These are phyloP conservation scores for Centroberyx gerrardi DNA, from an alignment of 2,797 vertebrate species.

Conservation along the genomic window DNA sequence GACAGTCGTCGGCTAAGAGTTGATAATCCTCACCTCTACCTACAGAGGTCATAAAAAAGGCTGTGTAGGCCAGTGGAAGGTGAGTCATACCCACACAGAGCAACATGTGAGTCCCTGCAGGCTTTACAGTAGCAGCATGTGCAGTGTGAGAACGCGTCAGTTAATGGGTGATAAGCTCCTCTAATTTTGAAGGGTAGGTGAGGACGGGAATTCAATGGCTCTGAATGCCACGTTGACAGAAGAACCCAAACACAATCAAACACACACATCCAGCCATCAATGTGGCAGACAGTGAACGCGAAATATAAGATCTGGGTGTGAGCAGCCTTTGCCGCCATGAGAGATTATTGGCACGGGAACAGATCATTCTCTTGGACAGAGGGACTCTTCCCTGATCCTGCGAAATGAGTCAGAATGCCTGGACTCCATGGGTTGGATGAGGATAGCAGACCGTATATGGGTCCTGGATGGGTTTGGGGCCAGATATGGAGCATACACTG, in stretches of 20 bases:
- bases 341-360: constrained; percentile 25
- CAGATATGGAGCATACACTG: constrained; percentile 1
- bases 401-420: constrained; percentile 44
- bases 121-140: constrained; percentile 57
- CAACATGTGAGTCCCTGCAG: constrained; percentile 60
- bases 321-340: constrained; percentile 5
- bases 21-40: constrained; percentile 69
- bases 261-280: not conserved
- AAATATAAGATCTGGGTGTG: constrained; percentile 35
- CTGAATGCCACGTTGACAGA: constrained; percentile 24
- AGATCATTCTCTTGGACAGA: constrained; percentile 23
- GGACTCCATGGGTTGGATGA: constrained; percentile 37
- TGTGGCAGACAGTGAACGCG: not conserved
- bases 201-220: constrained; percentile 21
- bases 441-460: not conserved
- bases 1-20: constrained; percentile 64
- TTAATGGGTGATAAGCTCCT: constrained; percentile 65
- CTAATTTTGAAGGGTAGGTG: constrained; percentile 47
- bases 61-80: constrained; percentile 76
- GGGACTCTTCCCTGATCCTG: constrained; percentile 52
- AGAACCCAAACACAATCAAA: constrained; percentile 10
- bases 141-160: constrained; percentile 46
- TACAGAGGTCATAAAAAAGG: constrained; percentile 68
- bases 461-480: not conserved
- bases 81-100: constrained; percentile 73